phyloP scores from a whole-genome alignment of 2,797 vertebrate species.

The Peromyscus eremicus region DNA sequence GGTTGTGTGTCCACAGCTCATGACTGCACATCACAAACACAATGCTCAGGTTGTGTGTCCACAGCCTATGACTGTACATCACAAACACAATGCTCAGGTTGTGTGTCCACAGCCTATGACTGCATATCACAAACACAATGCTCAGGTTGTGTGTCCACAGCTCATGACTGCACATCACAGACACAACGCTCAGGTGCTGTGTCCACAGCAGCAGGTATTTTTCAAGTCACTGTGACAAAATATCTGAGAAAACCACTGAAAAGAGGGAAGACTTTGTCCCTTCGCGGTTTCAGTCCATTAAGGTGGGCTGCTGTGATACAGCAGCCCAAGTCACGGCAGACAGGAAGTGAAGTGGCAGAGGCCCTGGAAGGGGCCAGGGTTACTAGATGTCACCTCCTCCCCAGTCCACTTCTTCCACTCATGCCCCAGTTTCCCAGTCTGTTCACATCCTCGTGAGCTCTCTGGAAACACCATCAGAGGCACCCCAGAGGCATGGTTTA shows the following conservation, averaged over 20 bases:
- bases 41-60: not conserved
- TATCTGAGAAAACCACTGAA: not conserved
- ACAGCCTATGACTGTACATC: not conserved
- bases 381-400: not conserved
- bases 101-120: rapidly evolving
- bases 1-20: not conserved
- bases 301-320: not conserved
- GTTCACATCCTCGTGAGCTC: not conserved
- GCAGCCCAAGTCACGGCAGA: not conserved
- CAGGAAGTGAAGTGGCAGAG: not conserved
- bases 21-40: too few relatives aligned
- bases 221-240: not conserved
- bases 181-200: not conserved
- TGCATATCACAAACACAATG: too few relatives aligned
- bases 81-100: not conserved
- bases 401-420: not conserved
- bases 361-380: not conserved
- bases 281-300: not conserved
- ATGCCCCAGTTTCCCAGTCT: not conserved
- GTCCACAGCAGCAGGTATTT: not conserved
- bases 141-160: not conserved
- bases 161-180: not conserved
- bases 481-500: not conserved
- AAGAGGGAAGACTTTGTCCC: not conserved
- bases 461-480: not conserved